Conservation (phyloP, 2,888 invertebrate species). For the Hedychridium roseum region DNA sequence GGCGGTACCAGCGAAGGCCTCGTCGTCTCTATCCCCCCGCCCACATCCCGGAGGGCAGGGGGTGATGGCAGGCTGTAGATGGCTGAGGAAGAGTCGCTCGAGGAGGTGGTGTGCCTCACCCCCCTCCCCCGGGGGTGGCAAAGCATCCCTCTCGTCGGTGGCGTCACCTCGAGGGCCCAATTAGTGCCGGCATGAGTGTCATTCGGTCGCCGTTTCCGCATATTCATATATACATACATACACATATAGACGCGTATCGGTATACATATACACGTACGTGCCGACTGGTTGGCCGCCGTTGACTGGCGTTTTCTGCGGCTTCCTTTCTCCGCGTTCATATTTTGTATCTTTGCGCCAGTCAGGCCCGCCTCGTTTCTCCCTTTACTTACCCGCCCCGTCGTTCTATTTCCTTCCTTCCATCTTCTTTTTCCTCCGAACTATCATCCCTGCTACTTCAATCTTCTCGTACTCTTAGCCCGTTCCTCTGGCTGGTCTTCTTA, state of each 20-base stretch:
- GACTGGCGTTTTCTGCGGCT: conserved; percentile 56
- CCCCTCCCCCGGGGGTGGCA: conserved; percentile 42
- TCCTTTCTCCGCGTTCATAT: conserved; percentile 28
- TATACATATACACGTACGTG: no score
- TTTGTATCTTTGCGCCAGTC: conserved; percentile 2
- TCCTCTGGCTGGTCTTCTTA: conserved; percentile 16
- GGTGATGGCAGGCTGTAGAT: conserved; percentile 5
- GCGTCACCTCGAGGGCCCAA: conserved; percentile 64
- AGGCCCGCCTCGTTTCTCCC: conserved; percentile 1
- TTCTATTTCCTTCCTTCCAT: conserved; percentile 16
- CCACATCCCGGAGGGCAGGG: conserved; percentile 10
- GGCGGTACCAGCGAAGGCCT: no score
- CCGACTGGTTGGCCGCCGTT: conserved; percentile 37
- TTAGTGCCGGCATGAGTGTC: conserved; percentile 62
- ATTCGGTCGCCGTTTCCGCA: conserved; percentile 59
- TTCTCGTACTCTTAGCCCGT: conserved; percentile 2
- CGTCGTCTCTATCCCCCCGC: no score
- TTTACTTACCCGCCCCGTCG: conserved; percentile 9
- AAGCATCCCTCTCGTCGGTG: conserved; percentile 40
- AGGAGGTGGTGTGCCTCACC: neutral
- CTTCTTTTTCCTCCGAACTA: conserved; percentile 13
- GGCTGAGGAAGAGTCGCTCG: neutral
- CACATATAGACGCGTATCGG: no score
- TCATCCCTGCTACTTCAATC: no score
- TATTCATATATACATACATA: conserved; percentile 26